Evolutionary conservation across 92 coral and sea anemone species (phyloP), one percentile per base, ranked within the genome.

Genomic region (Palythoa caribaeorum): DNA sequence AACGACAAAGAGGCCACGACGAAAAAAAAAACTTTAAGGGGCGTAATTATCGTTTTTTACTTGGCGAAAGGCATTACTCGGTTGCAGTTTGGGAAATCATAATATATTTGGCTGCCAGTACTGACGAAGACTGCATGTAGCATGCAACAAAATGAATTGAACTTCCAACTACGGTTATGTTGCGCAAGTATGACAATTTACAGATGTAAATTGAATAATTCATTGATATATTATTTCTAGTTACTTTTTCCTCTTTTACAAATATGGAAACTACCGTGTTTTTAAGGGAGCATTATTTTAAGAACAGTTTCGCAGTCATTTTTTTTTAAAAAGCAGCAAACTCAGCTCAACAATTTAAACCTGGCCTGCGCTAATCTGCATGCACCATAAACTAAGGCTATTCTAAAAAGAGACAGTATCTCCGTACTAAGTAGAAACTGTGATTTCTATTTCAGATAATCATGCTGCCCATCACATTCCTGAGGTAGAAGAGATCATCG

Each of bases 391-490:
- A 73, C 0, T 28, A 17, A 68, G 73, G 11, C 8, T 40, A 3
- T 2, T 19, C 13, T 7, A 73, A 36, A 40, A 73, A 73, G 28
- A 28, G 28, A 28, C 28, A 2, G 16, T n/a, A 71, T 20, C 55
- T 73, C 62, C 62, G 17, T 78, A 78, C 52, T 51, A 35, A 78
- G 69, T 59, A 55, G 50, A 78, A 78, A 54, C 83, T 57, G 0
- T 54, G 3, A 21, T 20, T 52, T 70, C 9, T 44, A 21, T 65
- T 57, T 76, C 80, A 76, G 89, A 87, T 51, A 76, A 76, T 66
- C 79, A 63, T 19, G 83, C 89, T 50, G 83, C 47, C 80, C 89
- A 86, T 86, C 89, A 73, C 73, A 55, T 73, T 73, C 72, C 53
- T 11, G 83, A 86, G 37, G 89, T 86, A 0, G 70, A 68, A 21